Percentiles rank a stretch among this genome's conserved stretches.
phyloP scores from a whole-genome alignment of 2,113 vertebrate genomes.

The Tachysurus fulvidraco region DNA sequence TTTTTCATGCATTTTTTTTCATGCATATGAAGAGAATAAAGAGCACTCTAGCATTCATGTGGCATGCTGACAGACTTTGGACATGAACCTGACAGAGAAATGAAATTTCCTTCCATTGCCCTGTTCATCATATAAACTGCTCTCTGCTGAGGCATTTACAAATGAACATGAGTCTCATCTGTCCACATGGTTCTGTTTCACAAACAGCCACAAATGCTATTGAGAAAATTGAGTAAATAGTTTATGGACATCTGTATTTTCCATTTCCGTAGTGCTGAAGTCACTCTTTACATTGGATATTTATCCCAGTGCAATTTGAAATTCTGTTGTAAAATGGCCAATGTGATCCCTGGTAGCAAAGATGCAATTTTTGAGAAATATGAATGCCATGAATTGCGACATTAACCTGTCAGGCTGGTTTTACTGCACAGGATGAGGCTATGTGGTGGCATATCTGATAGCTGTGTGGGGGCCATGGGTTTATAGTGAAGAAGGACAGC shows the following conservation, averaged over 20 bases:
- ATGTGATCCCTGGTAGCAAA: conserved; percentile 52
- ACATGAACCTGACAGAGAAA: conserved; percentile 34
- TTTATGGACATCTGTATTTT: conserved; percentile 21
- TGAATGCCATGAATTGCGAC: conserved; percentile 65
- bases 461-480: conserved; percentile 43
- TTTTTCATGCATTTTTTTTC: not conserved
- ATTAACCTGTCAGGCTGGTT: conserved; percentile 64
- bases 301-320: conserved; percentile 43
- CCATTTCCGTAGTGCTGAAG: not conserved
- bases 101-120: conserved; percentile 42
- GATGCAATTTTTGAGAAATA: conserved; percentile 52
- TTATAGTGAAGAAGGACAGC: conserved; percentile 55
- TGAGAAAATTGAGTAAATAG: conserved; percentile 36
- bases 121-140: conserved; percentile 31
- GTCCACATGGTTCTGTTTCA: conserved; percentile 23
- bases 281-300: conserved; percentile 21
- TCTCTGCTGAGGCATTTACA: conserved; percentile 45
- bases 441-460: conserved; percentile 35
- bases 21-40: conserved; percentile 20
- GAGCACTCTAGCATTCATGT: conserved; percentile 9
- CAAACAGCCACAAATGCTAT: conserved; percentile 32
- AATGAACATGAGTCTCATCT: conserved; percentile 35
- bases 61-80: conserved; percentile 46
- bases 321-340: conserved; percentile 50
- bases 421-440: conserved; percentile 41